Conservation (phyloP, 2,888 invertebrate species). For the Apamea sordens region DNA sequence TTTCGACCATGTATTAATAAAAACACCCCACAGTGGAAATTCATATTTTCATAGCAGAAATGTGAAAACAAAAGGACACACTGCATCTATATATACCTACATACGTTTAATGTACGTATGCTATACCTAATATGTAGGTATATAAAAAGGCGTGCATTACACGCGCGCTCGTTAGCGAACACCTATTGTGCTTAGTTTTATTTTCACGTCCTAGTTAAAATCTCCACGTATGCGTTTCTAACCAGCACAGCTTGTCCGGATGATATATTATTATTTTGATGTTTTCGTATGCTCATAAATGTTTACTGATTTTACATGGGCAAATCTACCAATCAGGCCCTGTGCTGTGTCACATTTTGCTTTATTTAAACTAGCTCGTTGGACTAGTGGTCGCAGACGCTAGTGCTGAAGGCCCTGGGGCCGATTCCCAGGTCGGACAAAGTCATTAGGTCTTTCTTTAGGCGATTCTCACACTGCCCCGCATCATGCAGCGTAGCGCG, state of each 20-base stretch:
- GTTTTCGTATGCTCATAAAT: not conserved
- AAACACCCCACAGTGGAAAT: not conserved
- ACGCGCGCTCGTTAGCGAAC: conserved; percentile 32
- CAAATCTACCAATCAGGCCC: not conserved
- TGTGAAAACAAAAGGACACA: not conserved
- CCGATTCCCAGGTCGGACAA: not conserved
- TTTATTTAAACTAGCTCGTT: not conserved
- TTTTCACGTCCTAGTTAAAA: conserved; percentile 38
- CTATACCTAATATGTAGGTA: not conserved
- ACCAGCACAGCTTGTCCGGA: not conserved
- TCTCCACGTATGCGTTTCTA: not conserved
- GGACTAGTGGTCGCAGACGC: not conserved
- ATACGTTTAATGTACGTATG: not conserved
- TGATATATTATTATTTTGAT: not conserved
- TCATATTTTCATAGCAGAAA: not conserved
- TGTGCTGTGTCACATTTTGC: not conserved
- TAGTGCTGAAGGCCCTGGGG: not conserved
- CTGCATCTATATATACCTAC: not conserved
- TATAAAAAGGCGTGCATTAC: not conserved
- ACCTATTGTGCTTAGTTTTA: conserved; percentile 22
- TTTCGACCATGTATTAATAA: not conserved
- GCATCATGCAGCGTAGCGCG: no score
- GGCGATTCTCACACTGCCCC: no score
- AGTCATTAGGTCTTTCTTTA: not conserved
- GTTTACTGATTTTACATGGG: not conserved